Conservation (phyloP, 2,888 invertebrate species). For the Ennomos fuscantarius region DNA sequence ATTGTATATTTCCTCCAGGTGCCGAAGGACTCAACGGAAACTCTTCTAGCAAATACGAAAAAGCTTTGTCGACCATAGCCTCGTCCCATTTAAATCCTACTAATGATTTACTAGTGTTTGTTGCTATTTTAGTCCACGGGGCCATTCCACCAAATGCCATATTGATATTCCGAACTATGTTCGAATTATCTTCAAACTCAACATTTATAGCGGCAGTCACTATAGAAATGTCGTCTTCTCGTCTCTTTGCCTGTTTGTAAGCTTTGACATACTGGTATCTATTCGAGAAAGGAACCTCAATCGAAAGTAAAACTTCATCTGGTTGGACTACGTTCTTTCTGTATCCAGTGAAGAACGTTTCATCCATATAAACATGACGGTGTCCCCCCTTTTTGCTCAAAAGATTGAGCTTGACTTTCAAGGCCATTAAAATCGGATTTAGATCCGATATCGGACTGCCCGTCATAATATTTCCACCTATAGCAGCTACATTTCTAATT, state of each 20-base stretch:
- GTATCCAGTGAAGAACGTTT: slow-evolving; percentile 92
- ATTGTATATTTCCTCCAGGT: slow-evolving; percentile 94
- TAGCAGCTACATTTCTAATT: slow-evolving; percentile 96
- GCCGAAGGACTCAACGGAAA: slow-evolving; percentile 91
- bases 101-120: slow-evolving; percentile 87
- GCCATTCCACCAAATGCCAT: slow-evolving; percentile 98
- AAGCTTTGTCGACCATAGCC: slow-evolving; percentile 87
- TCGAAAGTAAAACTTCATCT: slow-evolving; percentile 90
- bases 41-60: slow-evolving; percentile 88
- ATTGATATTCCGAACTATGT: slow-evolving; percentile 84
- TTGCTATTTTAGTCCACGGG: slow-evolving; percentile 92
- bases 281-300: slow-evolving; percentile 89
- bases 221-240: slow-evolving; percentile 96
- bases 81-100: slow-evolving; percentile 88
- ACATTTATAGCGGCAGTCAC: slow-evolving; percentile 93
- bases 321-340: slow-evolving; percentile 88
- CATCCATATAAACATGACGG: slow-evolving; percentile 88
- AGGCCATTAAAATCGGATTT: slow-evolving; percentile 95
- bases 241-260: slow-evolving; percentile 93
- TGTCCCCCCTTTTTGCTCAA: slow-evolving; percentile 82
- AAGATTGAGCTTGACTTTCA: slow-evolving; percentile 90
- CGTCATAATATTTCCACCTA: slow-evolving; percentile 98
- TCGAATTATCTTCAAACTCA: slow-evolving; percentile 82
- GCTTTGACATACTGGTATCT: slow-evolving; percentile 89
- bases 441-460: slow-evolving; percentile 98